A percentile compares a stretch with the other conserved stretches of the same genome.
Conservation (phyloP, 1,140 invertebrate species). For the Stegodyphus mimosarum region DNA sequence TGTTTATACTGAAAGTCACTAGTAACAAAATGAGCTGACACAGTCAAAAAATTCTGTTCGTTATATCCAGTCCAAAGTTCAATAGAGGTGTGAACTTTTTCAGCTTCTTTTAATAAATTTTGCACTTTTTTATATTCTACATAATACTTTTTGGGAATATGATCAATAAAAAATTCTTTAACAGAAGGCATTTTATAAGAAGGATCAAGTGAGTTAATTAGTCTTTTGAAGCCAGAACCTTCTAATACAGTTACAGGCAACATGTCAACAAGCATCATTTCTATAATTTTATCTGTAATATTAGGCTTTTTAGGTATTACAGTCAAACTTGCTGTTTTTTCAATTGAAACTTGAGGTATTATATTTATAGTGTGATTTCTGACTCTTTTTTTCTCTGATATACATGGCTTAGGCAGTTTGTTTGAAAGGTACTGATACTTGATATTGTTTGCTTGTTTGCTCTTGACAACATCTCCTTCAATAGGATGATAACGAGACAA, state of each 20-base stretch:
- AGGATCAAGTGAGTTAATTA: conserved; percentile 19
- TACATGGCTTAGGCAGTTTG: conserved; percentile 49
- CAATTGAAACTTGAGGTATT: conserved; percentile 27
- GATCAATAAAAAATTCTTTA: conserved; percentile 55
- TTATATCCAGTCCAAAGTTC: conserved; percentile 46
- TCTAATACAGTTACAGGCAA: conserved; percentile 36
- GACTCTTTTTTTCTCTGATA: conserved; percentile 14
- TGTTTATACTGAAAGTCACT: conserved; percentile 42
- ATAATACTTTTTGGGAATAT: conserved; percentile 58
- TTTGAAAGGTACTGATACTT: conserved; percentile 52
- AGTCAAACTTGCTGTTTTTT: neutral
- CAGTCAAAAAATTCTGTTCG: conserved; percentile 31
- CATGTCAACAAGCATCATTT: conserved; percentile 49
- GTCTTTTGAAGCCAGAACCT: conserved; percentile 33
- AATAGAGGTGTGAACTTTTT: conserved; percentile 42
- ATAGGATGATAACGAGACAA: conserved; percentile 44
- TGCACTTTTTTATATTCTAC: conserved; percentile 52
- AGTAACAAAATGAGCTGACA: conserved; percentile 42
- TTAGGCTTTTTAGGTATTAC: conserved; percentile 33
- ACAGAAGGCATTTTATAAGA: conserved; percentile 33
- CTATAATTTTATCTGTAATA: conserved; percentile 43
- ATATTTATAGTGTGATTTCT: conserved; percentile 19
- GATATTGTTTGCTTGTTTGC: conserved; percentile 52
- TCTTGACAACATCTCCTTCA: conserved; percentile 54
- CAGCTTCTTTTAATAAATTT: conserved; percentile 35